phyloP scores from a whole-genome alignment of 2,113 vertebrate species.

The Phainopepla nitens region DNA sequence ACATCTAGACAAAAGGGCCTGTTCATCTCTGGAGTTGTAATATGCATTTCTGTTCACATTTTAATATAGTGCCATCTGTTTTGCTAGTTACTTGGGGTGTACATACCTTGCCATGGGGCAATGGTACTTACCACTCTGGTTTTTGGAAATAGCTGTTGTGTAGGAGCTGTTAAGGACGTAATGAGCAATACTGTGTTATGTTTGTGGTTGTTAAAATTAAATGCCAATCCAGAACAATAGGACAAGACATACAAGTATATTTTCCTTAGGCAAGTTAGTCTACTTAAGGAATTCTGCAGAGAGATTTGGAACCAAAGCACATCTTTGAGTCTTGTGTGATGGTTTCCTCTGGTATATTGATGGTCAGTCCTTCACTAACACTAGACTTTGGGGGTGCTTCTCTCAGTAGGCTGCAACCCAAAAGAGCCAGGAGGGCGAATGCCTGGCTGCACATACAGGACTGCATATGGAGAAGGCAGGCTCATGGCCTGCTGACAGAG shows the following conservation, averaged over 20 bases:
- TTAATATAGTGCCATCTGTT: neutral
- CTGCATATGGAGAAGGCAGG: rapidly evolving
- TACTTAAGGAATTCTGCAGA: neutral
- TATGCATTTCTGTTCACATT: neutral
- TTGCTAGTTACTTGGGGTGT: neutral
- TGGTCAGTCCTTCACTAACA: neutral
- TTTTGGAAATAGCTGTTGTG: neutral
- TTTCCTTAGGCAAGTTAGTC: neutral
- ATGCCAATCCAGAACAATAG: neutral
- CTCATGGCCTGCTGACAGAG: neutral
- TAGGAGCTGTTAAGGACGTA: neutral
- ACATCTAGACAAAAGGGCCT: neutral
- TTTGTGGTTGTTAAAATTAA: neutral
- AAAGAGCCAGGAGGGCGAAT: neutral
- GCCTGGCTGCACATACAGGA: neutral
- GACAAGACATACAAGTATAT: neutral
- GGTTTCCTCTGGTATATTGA: neutral
- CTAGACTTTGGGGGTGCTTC: neutral
- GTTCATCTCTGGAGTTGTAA: neutral
- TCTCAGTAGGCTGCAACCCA: neutral
- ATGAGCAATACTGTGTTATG: neutral
- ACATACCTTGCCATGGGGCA: neutral
- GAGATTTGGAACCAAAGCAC: neutral
- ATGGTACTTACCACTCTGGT: neutral
- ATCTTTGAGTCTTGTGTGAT: neutral